Evolutionary conservation across 2,888 invertebrate species (phyloP).

Genomic region (Lasioglossum vierecki): DNA sequence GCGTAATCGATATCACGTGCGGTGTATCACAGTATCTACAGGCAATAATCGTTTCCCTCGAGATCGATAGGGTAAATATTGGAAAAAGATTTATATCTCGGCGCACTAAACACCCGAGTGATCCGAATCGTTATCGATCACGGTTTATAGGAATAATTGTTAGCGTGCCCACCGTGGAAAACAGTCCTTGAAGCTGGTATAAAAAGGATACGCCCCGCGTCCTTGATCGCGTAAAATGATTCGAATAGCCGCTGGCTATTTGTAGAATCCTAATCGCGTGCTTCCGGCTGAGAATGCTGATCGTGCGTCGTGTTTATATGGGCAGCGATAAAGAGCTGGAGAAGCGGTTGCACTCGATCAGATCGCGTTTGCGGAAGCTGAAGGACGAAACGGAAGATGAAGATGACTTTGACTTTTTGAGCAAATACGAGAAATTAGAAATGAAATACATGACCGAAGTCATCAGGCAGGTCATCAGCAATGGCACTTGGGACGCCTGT

Average conservation of each 20-base stretch:
- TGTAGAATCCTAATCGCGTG: background rate
- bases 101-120: too few species aligned
- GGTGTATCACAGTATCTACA: background rate
- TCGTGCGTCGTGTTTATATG: background rate
- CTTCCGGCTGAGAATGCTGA: background rate
- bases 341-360: conserved; percentile 81
- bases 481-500: conserved; percentile 78
- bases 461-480: conserved; percentile 77
- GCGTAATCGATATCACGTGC: conserved; percentile 15
- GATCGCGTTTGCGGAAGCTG: conserved; percentile 75
- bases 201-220: background rate
- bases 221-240: background rate
- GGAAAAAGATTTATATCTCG: background rate
- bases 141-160: too few species aligned
- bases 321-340: conserved; percentile 82
- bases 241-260: background rate
- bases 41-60: background rate
- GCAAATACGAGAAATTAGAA: conserved; percentile 78
- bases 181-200: background rate
- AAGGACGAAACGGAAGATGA: conserved; percentile 76
- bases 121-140: too few species aligned
- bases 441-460: conserved; percentile 76
- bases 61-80: background rate
- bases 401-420: conserved; percentile 71
- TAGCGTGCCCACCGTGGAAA: background rate